Evolutionary conservation across 2,888 invertebrate genomes (phyloP), one percentile per base, ranked within the genome.

Genomic region (Nycteola revayana): DNA sequence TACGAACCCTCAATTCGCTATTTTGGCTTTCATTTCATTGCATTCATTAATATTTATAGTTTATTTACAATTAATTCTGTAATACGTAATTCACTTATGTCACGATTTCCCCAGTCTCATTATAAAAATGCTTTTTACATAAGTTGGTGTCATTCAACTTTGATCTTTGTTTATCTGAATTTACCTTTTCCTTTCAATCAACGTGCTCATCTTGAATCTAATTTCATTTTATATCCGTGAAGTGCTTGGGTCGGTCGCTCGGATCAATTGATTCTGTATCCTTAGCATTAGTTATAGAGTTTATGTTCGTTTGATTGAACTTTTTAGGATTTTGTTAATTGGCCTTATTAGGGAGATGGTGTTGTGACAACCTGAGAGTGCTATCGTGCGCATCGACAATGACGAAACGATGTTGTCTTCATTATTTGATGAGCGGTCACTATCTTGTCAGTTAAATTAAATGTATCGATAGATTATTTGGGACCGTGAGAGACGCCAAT

Each of bases 381-480:
- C 77, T 88, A 88, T 88, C 88, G 86, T 87, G 86, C 66, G 70
- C 83, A 88, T 87, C 88, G 83, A 88, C 88, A 88, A 86, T 87
- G 88, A 88, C 87, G 88, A 88, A 88, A 88, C 88, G 87, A 83
- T 79, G 84, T 82, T 87, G 87, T 87, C 87, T 87, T 88, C 84
- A 87, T 87, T 86, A 86, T 85, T 83, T 86, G 87, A 87, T 83
- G 86, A 86, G 82, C 86, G 83, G 75, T 85, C 86, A 84, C 83
- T 86, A 83, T 83, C 84, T 83, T 87, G 88, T 87, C 88, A 86
- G 87, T 78, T 85, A 85, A 82, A 84, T 87, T 84, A 87, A 86
- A 88, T 85, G 85, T 85, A 86, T 86, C 86, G 87, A 87, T 87
- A 86, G 77, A 86, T 87, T 87, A 86, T 77, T 82, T 78, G 69